Conservation (phyloP, 2,797 vertebrate species). For the Pampus argenteus region DNA sequence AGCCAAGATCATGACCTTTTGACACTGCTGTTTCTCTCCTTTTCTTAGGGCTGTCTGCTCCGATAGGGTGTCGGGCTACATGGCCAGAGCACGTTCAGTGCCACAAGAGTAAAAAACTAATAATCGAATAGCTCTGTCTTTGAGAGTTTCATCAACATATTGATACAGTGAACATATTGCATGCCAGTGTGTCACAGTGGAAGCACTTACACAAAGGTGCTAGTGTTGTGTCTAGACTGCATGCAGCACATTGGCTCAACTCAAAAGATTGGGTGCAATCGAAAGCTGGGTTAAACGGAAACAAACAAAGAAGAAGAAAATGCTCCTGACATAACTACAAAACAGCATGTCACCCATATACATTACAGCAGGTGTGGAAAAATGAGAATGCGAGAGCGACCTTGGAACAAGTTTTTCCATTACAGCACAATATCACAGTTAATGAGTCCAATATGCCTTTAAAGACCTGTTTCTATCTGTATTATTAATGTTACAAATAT, state of each 20-base stretch:
- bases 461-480: constrained; percentile 57
- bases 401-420: constrained; percentile 46
- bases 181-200: constrained; percentile 23
- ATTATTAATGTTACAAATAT: constrained; percentile 72
- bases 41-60: constrained; percentile 34
- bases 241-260: background rate
- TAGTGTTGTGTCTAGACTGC: constrained; percentile 16
- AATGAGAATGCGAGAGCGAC: constrained; percentile 35
- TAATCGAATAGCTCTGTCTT: constrained; percentile 38
- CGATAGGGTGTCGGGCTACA: constrained; percentile 39
- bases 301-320: background rate
- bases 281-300: constrained; percentile 5
- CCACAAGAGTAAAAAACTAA: constrained; percentile 30
- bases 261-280: constrained; percentile 6
- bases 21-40: constrained; percentile 20
- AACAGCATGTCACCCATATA: background rate
- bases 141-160: constrained; percentile 29
- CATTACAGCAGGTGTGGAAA: constrained; percentile 17
- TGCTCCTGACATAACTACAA: background rate
- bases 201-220: constrained; percentile 30
- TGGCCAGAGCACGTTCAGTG: constrained; percentile 26
- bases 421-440: constrained; percentile 59
- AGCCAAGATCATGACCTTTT: constrained; percentile 45
- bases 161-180: constrained; percentile 13
- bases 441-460: constrained; percentile 65